Percentiles rank a stretch among this genome's conserved stretches.
Evolutionary conservation across 2,113 vertebrate species (phyloP).

Genomic region (Aplodontia rufa): DNA sequence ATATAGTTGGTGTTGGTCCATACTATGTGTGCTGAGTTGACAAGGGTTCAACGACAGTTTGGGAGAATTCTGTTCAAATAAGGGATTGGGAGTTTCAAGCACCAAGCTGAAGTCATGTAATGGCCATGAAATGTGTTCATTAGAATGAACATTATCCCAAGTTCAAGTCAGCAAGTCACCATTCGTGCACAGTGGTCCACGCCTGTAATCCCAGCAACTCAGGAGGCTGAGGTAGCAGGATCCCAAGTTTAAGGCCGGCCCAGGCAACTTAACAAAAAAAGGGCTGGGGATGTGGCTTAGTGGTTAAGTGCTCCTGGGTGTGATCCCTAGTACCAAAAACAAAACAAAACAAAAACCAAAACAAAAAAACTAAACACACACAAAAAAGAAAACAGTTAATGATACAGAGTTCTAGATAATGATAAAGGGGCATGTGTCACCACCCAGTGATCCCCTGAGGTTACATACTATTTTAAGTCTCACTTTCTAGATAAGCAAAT

Average conservation of each 20-base stretch:
- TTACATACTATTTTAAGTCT: background rate
- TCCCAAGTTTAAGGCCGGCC: no score
- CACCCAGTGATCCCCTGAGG: background rate
- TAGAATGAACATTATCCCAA: no score
- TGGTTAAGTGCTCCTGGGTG: no score
- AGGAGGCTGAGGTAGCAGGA: no score
- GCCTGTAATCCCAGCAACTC: no score
- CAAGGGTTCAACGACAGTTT: no score
- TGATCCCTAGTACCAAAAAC: no score
- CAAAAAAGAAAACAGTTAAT: background rate
- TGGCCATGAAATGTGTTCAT: background rate
- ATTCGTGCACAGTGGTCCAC: no score
- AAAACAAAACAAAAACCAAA: no score
- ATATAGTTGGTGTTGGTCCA: background rate
- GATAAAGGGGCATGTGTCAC: background rate
- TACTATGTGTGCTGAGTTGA: background rate
- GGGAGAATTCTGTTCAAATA: background rate
- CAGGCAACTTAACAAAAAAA: no score
- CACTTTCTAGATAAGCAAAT: background rate
- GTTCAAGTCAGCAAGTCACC: background rate
- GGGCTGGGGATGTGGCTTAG: no score
- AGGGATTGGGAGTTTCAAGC: background rate
- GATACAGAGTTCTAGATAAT: background rate
- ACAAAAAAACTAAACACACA: no score
- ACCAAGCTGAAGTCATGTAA: background rate